Base-by-base conservation (phyloP, 2,113 vertebrate genomes). In the Polypterus bichir region DNA sequence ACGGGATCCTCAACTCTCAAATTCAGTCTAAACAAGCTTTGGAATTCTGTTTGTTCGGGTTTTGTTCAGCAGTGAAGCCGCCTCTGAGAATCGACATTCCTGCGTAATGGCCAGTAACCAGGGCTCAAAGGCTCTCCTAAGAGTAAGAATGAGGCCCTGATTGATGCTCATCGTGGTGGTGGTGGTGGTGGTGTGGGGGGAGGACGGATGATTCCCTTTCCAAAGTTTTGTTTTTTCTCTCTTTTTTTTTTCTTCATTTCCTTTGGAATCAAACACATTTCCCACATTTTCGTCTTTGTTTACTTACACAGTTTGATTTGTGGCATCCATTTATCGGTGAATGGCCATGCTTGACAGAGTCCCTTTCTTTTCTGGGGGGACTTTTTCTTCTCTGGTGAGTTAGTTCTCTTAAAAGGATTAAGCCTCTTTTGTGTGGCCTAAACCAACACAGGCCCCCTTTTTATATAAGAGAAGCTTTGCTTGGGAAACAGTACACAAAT, bases 331-430 rank as follows among this genome's bases (percentile, higher is more conserved):
- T 78, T 79, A 84, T 78, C 71, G 72, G 76, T 91, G 89, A 93
- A 91, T 89, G 69, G 78, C 76, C 74, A 6, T 73, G 81, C 84
- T 88, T 90, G 88, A 91, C 89, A 86, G 88, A 85, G 85, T 86
- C 82, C 72, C 83, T 92, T 91, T 89, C 84, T 91, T 87, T 80
- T 27, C 27, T 27, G 3, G 66, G 81, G 82, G 76, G 82, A 79
- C 84, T 90, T 81, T 89, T 85, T 27, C 27, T 27, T 27, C 82
- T 83, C 77, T 81, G 79, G 83, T 86, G 88, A 90, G 92, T 93
- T 91, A 89, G 84, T 88, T 89, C 87, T 86, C 91, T 85, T 91
- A 88, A 93, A 93, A 92, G 89, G 92, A 93, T 94, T 93, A 93
- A 78, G 85, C 74, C 76, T 80, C 88, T 82, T 95, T 95, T 97